These are phyloP conservation scores for Lasioglossum leucozonium DNA, from an alignment of 2,888 invertebrate genomes.

Conservation along the genomic window DNA sequence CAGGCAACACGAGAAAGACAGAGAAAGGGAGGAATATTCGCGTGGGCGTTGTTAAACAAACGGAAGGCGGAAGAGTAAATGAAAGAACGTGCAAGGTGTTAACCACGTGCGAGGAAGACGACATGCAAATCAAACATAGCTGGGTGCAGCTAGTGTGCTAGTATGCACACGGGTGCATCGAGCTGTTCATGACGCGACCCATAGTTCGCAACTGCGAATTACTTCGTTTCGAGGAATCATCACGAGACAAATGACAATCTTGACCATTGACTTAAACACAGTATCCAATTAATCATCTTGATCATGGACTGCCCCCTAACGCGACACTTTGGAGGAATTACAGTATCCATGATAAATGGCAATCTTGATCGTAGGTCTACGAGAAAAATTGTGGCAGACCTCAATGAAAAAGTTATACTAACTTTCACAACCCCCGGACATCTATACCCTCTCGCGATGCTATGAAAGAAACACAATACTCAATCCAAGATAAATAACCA, in stretches of 20 bases:
- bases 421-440: background rate
- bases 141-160: slow-evolving; percentile 19
- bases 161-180: slow-evolving; percentile 17
- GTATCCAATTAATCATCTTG: background rate
- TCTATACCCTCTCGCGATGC: background rate
- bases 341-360: background rate
- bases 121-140: slow-evolving; percentile 51
- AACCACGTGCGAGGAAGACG: slow-evolving; percentile 43
- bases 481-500: background rate
- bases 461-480: background rate
- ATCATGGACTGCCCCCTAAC: background rate
- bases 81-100: slow-evolving; percentile 40
- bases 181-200: slow-evolving; percentile 18
- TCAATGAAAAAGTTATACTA: background rate
- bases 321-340: background rate
- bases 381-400: background rate
- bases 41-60: slow-evolving; percentile 23
- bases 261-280: no score
- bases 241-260: background rate
- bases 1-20: background rate
- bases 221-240: slow-evolving; percentile 20
- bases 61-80: slow-evolving; percentile 45
- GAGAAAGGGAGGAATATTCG: background rate
- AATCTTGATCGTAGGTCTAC: background rate
- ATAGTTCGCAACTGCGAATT: slow-evolving; percentile 6